Conservation (phyloP, 2,113 vertebrate species). For the Amblyopsis rosae region DNA sequence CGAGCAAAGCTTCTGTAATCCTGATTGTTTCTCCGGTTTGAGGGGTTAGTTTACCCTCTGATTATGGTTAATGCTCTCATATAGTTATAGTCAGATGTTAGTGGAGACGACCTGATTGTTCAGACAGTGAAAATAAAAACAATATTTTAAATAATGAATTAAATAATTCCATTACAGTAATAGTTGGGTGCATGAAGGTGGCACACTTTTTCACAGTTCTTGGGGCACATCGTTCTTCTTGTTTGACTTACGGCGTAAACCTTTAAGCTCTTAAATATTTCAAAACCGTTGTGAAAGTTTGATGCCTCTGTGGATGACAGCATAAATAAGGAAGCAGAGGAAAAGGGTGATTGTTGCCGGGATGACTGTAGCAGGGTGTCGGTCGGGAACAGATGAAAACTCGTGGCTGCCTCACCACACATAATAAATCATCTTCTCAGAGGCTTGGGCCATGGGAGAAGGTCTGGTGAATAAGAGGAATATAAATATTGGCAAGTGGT, state of each 20-base stretch:
- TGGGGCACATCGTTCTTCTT: conserved; percentile 43
- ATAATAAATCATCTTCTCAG: not conserved
- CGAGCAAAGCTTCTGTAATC: no score
- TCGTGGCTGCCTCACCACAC: not conserved
- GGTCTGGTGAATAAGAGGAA: not conserved
- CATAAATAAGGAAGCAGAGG: conserved; percentile 27
- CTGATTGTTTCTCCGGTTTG: no score
- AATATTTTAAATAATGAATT: no score
- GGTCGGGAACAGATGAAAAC: not conserved
- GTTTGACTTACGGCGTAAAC: conserved; percentile 56
- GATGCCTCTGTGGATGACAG: conserved; percentile 48
- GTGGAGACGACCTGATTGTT: no score
- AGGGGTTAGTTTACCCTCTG: no score
- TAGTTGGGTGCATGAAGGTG: conserved; percentile 22
- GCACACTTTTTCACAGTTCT: conserved; percentile 63
- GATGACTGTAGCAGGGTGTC: conserved; percentile 1
- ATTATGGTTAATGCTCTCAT: no score
- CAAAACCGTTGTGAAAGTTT: conserved; percentile 67
- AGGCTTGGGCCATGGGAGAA: not conserved
- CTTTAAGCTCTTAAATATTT: conserved; percentile 72
- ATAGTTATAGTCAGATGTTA: no score
- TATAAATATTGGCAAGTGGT: not conserved
- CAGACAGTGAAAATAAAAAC: no score
- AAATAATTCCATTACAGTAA: no score
- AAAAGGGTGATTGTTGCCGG: conserved; percentile 34